Conservation (phyloP, 1,140 invertebrate genomes). For the Archegozetes longisetosus region DNA sequence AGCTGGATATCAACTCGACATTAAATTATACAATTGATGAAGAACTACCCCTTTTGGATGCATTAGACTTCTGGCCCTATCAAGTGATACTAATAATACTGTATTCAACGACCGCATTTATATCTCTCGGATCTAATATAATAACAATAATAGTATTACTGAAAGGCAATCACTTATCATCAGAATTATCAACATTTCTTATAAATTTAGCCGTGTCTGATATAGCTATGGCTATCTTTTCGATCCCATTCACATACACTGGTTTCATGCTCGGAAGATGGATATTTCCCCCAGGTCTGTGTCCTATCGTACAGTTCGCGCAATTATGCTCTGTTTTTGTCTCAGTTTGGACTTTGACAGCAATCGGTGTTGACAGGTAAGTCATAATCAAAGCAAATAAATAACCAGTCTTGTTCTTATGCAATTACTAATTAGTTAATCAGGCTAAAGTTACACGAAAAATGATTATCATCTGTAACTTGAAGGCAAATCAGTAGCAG, state of each 20-base stretch:
- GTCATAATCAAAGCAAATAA: too few species aligned
- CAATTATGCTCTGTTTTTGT: constrained; percentile 30
- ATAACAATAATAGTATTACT: constrained; percentile 29
- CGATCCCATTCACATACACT: constrained; percentile 33
- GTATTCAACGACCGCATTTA: constrained; percentile 28
- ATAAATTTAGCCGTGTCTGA: constrained; percentile 32
- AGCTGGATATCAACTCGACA: too few species aligned
- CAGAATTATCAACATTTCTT: constrained; percentile 28
- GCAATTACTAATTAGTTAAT: too few species aligned
- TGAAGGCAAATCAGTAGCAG: too few species aligned
- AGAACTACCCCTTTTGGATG: constrained; percentile 14
- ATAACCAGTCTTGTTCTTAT: too few species aligned
- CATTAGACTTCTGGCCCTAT: constrained; percentile 13
- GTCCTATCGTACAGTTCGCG: constrained; percentile 30
- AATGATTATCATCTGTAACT: too few species aligned
- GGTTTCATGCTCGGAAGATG: constrained; percentile 31
- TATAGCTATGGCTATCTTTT: constrained; percentile 32
- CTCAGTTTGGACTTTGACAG: constrained; percentile 31
- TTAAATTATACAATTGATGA: too few species aligned
- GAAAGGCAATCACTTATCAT: constrained; percentile 26
- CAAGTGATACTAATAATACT: constrained; percentile 27
- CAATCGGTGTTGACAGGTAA: constrained; percentile 33
- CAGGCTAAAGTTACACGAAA: too few species aligned
- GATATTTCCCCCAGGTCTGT: constrained; percentile 30
- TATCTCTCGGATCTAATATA: constrained; percentile 28